Evolutionary conservation across 2,113 vertebrate species (phyloP), one percentile per base, ranked within the genome.

Genomic region (Fregetta grallaria): DNA sequence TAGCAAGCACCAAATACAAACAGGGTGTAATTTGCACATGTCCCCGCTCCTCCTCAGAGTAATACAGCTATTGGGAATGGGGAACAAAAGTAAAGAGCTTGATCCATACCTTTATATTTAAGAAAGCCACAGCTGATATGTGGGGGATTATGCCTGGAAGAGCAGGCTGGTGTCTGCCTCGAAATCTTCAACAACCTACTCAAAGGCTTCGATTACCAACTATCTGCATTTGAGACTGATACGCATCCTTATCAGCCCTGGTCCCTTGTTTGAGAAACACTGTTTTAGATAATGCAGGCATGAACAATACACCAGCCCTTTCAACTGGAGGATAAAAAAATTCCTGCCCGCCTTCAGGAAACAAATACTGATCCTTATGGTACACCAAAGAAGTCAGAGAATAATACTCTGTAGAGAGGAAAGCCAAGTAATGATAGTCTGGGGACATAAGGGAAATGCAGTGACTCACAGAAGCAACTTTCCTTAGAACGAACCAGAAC

Each of bases 401-500:
- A 53, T 49, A 75, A 65, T 65, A 34, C 0, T 5, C 1, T 0
- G 27, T 40, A 85, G 56, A 50, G n/a, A 86, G 26, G 26, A 81
- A 91, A 88, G 55, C 27, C 71, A 61, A 92, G 36, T 36, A 88
- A 76, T 2, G 1, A 9, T 61, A 68, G 13, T 76, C 71, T 86
- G 88, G 92, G 77, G 62, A 55, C 50, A 22, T 47, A 70, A 82
- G 66, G 36, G 74, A 86, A 94, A 90, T 76, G 12, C 14, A 23
- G 27, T 88, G 58, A 85, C 45, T 93, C 67, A 82, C 3, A 68
- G 47, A 65, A 36, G 16, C 77, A 82, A 49, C 40, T 88, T 88
- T 95, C 58, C 63, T 76, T 76, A 85, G 92, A 91, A 82, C 44
- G 91, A 93, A 88, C 1, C 25, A 86, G 44, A 95, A 93, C 11